Evolutionary conservation across 2,888 invertebrate genomes (phyloP).

Genomic region (Ichneumoninae sp.): DNA sequence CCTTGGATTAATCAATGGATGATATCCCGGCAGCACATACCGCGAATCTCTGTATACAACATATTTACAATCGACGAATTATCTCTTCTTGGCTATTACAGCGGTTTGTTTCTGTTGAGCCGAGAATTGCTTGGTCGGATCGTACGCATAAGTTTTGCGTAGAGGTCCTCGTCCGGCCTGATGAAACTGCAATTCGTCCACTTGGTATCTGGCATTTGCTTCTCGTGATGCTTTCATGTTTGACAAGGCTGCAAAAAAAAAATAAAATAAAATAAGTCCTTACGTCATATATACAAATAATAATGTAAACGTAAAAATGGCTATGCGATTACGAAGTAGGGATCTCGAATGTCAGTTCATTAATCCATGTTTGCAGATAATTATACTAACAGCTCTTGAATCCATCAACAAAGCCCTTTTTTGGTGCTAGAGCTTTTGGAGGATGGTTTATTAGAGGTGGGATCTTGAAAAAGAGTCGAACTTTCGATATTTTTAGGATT

Average conservation of each 20-base stretch:
- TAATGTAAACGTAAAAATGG: not conserved
- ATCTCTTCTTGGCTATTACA: conserved; percentile 87
- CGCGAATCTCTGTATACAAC: conserved; percentile 35
- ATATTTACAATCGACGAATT: conserved; percentile 55
- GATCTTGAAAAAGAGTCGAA: conserved; percentile 92
- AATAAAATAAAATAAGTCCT: conserved; percentile 13
- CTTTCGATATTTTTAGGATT: conserved; percentile 90
- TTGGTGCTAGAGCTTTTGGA: conserved; percentile 85
- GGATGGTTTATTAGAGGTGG: conserved; percentile 86
- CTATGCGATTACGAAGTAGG: not conserved
- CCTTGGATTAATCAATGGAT: not conserved
- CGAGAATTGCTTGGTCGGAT: conserved; percentile 88
- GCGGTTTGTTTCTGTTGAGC: conserved; percentile 77
- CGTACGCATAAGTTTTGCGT: conserved; percentile 93
- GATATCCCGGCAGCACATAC: not conserved
- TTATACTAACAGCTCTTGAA: conserved; percentile 90
- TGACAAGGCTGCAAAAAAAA: conserved; percentile 88
- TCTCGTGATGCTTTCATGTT: conserved; percentile 92
- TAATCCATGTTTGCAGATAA: conserved; percentile 40
- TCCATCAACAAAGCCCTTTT: conserved; percentile 92
- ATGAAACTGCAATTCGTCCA: conserved; percentile 92
- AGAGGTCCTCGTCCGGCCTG: conserved; percentile 94
- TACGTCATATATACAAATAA: not conserved
- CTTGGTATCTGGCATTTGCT: conserved; percentile 90
- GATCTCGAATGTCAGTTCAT: conserved; percentile 21